These are phyloP conservation scores for Carlito syrichta DNA, from an alignment of 2,113 vertebrate genomes.

Conservation along the genomic window DNA sequence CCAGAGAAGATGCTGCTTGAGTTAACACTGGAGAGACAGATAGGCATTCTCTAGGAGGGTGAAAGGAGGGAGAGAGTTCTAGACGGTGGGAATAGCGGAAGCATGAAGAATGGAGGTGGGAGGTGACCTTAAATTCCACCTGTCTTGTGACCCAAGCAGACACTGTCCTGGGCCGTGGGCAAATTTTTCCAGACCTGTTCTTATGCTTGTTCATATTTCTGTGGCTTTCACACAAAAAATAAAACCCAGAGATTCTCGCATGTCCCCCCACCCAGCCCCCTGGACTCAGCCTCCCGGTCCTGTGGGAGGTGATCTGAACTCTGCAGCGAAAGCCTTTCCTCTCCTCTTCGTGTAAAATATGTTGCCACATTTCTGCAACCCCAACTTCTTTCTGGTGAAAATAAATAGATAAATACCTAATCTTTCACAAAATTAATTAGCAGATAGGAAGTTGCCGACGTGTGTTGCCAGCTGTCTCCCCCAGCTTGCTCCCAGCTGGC, in stretches of 20 bases:
- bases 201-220: background rate
- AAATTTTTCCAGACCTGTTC: background rate
- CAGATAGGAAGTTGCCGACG: conserved; percentile 80
- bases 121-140: background rate
- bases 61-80: no score
- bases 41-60: background rate
- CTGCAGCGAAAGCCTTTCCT: conserved; percentile 48
- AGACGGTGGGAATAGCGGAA: background rate
- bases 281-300: conserved; percentile 41
- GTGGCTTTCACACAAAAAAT: no score
- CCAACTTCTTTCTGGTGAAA: conserved; percentile 78
- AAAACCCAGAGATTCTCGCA: background rate
- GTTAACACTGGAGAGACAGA: background rate
- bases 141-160: background rate
- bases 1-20: background rate
- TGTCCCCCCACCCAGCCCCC: no score
- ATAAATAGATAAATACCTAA: conserved; percentile 77
- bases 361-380: conserved; percentile 37
- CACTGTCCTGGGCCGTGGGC: accelerated
- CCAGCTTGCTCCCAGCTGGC: background rate
- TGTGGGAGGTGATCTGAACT: conserved; percentile 52
- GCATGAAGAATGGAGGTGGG: background rate
- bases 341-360: background rate
- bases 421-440: conserved; percentile 83
- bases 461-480: conserved; percentile 72